Evolutionary conservation across 1,140 invertebrate genomes (phyloP), one percentile per base, ranked within the genome.

Genomic region (Harpegnathos saltator): DNA sequence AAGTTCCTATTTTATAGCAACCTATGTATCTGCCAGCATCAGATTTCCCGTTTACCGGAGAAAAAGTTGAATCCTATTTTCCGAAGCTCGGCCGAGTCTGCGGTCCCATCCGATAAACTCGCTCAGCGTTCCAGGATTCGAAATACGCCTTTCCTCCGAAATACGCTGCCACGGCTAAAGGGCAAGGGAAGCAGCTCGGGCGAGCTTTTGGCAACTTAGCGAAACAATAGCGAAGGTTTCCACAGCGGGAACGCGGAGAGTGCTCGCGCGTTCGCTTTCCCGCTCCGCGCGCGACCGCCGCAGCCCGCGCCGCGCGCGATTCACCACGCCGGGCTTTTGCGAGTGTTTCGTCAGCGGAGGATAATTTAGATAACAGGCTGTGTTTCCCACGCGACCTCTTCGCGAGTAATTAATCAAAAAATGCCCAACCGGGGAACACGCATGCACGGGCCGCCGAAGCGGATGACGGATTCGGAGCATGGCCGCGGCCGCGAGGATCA

Each of bases 361-460:
- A 81, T 87, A 77, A 58, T 84, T 87, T 87, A 84, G 73, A 83
- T 84, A 87, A 73, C 69, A 61, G 54, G 58, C 54, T 14, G 52
- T 56, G 33, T 72, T 88, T 88, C 56, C 66, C 61, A 73, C 54
- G 48, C 85, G 52, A 54, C 29, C 29, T 54, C 29, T 22, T 75
- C 71, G 33, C 24, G 61, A 72, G 65, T 85, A 88, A 88, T 88
- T 88, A 88, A 88, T 88, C 85, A 75, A 87, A 87, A 84, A 88
- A 87, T 75, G 52, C 58, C 71, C 44, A 26, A 22, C 19, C 3
- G 3, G 22, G n/a, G 22, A 56, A 29, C 61, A 68, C 54, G 44
- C 7, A 15, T 15, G 29, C 69, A n/a, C n/a, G n/a, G n/a, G n/a
- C 29, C 24, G 50, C 26, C 26, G 26, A 54, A 71, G 19, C 19